phyloP scores from a whole-genome alignment of 2,888 invertebrate genomes.

The Panzeria rudis region DNA sequence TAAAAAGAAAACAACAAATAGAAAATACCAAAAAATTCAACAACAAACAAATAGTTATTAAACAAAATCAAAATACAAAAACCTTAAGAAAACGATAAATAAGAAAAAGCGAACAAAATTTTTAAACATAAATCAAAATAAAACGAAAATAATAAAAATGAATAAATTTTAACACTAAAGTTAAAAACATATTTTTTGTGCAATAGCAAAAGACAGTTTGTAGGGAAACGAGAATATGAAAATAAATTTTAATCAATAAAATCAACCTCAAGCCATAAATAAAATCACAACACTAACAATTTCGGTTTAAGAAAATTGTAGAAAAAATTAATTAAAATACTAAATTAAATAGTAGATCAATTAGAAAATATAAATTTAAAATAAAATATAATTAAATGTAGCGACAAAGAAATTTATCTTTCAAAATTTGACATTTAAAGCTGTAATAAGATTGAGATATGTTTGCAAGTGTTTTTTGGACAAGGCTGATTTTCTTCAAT shows the following conservation, averaged over 20 bases:
- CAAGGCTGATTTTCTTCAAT: not conserved
- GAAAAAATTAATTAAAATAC: slow-evolving; percentile 40
- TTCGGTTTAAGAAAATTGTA: slow-evolving; percentile 53
- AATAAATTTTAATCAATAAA: slow-evolving; percentile 15
- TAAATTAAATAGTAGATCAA: slow-evolving; percentile 55
- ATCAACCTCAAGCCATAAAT: slow-evolving; percentile 27
- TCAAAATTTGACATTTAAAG: not conserved
- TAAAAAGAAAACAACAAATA: slow-evolving; percentile 17
- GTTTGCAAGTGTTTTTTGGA: not conserved
- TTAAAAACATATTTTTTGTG: slow-evolving; percentile 25
- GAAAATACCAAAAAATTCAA: slow-evolving; percentile 21
- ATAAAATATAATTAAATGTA: not conserved
- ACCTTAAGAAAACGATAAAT: slow-evolving; percentile 28
- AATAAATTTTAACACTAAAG: slow-evolving; percentile 17
- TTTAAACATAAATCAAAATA: slow-evolving; percentile 69
- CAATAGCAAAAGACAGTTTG: slow-evolving; percentile 56
- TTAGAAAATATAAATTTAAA: slow-evolving; percentile 45
- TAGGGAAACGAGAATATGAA: slow-evolving; percentile 61
- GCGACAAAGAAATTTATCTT: not conserved
- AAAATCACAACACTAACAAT: slow-evolving; percentile 29
- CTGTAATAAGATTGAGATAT: slow-evolving; percentile 2
- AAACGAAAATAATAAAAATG: slow-evolving; percentile 7
- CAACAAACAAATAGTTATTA: slow-evolving; percentile 44
- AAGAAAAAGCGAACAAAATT: slow-evolving; percentile 51
- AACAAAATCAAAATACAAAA: slow-evolving; percentile 47